Base-by-base conservation (phyloP, 2,888 invertebrate genomes). In the Plagodis dolabraria region DNA sequence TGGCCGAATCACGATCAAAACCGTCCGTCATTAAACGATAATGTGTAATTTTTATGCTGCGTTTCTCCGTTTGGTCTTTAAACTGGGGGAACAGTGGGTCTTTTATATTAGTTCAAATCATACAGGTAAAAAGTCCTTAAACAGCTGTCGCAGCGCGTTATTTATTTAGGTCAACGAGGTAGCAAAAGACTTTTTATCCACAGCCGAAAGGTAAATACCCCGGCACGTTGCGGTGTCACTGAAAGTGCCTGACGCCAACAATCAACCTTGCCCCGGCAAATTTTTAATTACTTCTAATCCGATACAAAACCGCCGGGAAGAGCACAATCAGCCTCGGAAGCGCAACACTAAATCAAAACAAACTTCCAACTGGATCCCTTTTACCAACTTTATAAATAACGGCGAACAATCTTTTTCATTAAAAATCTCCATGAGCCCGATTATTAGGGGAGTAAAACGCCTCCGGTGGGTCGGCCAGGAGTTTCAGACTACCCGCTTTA, bases 341-440 rank as follows among this genome's bases (percentile, higher is more conserved):
- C 79, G 76, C 76, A 82, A 84, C 85, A 90, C 87, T 91, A 90
- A 92, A 91, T 92, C 89, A 91, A 89, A 91, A 88, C 87, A 88
- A 91, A 90, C 86, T 89, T 89, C 76, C 75, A 77, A 75, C 80
- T 78, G 80, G 83, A 88, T 86, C 89, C 91, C 89, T 87, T 91
- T 90, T 85, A 86, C 82, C 82, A 92, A 92, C 87, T 91, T 91
- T 87, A 85, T 85, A 87, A 91, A 92, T 91, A 90, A 91, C 86
- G 87, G 81, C 82, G 85, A 87, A 89, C 89, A 89, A 90, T 89
- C 87, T 91, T 91, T 91, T 92, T 91, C 91, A 92, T 91, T 91
- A 92, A 91, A 92, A 90, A 89, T 89, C 87, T 89, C 85, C 87
- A 88, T 87, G 87, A 86, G 82, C 85, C 83, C 85, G 87, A 91